Evolutionary conservation across 2,113 vertebrate species (phyloP), one percentile per base, ranked within the genome.

Genomic region (Sciurus niger): DNA sequence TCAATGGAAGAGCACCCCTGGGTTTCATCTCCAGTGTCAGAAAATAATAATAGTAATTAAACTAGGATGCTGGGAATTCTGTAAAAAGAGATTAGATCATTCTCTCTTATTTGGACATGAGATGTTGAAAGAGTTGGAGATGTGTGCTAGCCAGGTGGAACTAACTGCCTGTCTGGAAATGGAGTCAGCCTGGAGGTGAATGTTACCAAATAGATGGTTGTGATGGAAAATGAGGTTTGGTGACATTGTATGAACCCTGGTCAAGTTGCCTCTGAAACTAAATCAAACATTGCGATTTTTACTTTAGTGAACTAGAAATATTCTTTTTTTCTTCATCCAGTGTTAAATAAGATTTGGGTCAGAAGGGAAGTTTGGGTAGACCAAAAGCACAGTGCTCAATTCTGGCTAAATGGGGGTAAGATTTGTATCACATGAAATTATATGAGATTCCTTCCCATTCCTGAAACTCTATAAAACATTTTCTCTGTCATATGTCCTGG

Each of bases 251-350:
- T 85, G 17, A 65, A 13, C 9, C 28, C 20, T 79, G 25, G 68
- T 92, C 48, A 92, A 90, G 9, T 40, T 90, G 70, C 40, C 48
- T 40, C 65, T 82, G 22, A 96, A 80, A 88, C 51, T 14, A 85
- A 87, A 93, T 84, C 68, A 84, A 86, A 92, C 34, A n/a, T 4
- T 77, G 51, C 20, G 20, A 46, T 73, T 96, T 84, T 68, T 32
- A 58, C 73, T 73, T 79, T 37, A 9, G 28, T 34, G 18, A 95
- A 46, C 80, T 91, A 63, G 12, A 34, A 70, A 79, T 30, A 67
- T 77, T 34, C 12, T 78, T 89, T 34, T 67, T 65, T 65, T 73
- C 9, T 89, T 76, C 72, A 46, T 40, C 28, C 48, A 65, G 13
- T 77, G 88, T 48, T 60, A 76, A 88, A 65, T 90, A 16, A 94